Conservation (phyloP, 2,888 invertebrate genomes). For the Ceratothoa steindachneri region DNA sequence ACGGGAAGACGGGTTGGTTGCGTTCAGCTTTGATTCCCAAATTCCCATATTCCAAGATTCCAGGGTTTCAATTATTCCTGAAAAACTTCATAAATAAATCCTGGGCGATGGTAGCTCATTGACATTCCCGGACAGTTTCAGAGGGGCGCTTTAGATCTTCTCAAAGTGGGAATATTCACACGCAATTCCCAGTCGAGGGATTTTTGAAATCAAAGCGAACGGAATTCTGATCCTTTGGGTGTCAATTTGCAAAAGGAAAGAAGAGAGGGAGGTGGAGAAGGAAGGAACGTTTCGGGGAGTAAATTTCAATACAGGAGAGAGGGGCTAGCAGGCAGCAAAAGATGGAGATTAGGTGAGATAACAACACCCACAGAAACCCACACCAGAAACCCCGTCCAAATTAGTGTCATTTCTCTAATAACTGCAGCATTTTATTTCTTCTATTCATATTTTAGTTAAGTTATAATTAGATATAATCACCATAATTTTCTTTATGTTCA, state of each 20-base stretch:
- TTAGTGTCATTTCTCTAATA: no score
- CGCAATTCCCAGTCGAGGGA: conserved; percentile 5
- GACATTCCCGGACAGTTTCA: neutral
- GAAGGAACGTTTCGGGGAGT: neutral
- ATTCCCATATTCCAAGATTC: neutral
- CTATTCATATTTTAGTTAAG: no score
- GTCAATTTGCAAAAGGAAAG: conserved; percentile 9
- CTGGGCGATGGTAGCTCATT: neutral
- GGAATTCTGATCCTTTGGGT: neutral
- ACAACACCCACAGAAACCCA: no score
- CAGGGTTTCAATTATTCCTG: neutral
- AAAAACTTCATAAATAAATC: neutral
- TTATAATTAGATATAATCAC: no score
- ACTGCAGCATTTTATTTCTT: no score
- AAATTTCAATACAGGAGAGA: neutral
- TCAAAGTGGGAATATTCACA: conserved; percentile 13
- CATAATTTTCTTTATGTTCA: no score
- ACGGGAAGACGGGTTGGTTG: neutral
- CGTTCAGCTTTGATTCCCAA: neutral
- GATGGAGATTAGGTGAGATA: neutral
- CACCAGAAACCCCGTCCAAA: no score
- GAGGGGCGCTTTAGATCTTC: neutral
- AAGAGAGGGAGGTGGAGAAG: neutral
- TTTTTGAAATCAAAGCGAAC: neutral
- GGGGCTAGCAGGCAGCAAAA: neutral